Percentiles rank a stretch among this genome's conserved stretches.
Evolutionary conservation across 2,888 invertebrate species (phyloP).

Genomic region (Tetanocera ferruginea): DNA sequence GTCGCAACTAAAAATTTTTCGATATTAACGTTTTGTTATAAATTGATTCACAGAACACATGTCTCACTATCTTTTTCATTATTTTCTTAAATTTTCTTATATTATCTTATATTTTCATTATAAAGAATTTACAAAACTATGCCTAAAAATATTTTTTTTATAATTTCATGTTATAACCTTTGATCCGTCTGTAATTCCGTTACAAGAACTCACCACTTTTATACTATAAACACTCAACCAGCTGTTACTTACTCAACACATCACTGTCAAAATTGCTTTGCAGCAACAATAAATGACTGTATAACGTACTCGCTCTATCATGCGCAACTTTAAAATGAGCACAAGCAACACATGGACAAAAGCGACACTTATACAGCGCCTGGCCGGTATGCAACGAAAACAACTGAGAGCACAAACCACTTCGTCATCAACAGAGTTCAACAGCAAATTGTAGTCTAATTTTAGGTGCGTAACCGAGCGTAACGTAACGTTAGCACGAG

Average conservation of each 20-base stretch:
- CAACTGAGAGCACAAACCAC: slow-evolving; percentile 24
- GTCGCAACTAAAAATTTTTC: too few relatives aligned
- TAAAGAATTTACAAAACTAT: not conserved
- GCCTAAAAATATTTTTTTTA: not conserved
- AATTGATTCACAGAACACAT: too few relatives aligned
- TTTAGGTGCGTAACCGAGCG: slow-evolving; percentile 65
- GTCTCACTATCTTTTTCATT: not conserved
- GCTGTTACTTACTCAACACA: slow-evolving; percentile 40
- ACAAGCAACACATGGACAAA: not conserved
- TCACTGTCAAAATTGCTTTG: slow-evolving; percentile 19
- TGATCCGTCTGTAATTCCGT: not conserved
- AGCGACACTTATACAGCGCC: slow-evolving; percentile 14
- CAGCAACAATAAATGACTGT: not conserved
- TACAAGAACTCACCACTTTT: not conserved
- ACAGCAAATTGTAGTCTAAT: slow-evolving; percentile 63
- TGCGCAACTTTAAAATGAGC: slow-evolving; percentile 32
- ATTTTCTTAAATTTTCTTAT: too few relatives aligned
- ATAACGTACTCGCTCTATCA: slow-evolving; percentile 38
- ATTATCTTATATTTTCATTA: too few relatives aligned
- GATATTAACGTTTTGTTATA: too few relatives aligned
- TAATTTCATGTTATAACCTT: not conserved
- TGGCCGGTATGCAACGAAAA: slow-evolving; percentile 30
- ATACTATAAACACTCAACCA: slow-evolving; percentile 7
- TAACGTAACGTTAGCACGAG: slow-evolving; percentile 47
- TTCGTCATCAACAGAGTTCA: slow-evolving; percentile 52